phyloP scores from a whole-genome alignment of 2,113 vertebrate species.

The Chionodraco myersi region DNA sequence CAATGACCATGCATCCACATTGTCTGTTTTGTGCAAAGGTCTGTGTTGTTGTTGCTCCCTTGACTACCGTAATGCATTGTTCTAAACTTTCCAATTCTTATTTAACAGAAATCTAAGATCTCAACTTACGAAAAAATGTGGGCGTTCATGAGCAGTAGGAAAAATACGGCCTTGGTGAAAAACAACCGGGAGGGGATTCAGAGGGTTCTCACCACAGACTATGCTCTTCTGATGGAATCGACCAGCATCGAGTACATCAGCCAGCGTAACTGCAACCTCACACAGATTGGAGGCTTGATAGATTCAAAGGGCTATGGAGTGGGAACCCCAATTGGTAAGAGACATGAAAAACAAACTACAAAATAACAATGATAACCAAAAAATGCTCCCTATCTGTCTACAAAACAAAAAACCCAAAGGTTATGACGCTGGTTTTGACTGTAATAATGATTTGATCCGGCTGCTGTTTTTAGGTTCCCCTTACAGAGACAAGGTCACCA shows the following conservation, averaged over 20 bases:
- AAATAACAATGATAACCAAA: neutral
- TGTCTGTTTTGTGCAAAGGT: neutral
- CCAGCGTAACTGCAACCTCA: slow-evolving; percentile 98
- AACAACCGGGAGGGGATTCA: slow-evolving; percentile 96
- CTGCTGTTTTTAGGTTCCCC: slow-evolving; percentile 87
- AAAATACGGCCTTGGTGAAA: slow-evolving; percentile 94
- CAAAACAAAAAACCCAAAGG: neutral
- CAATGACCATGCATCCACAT: slow-evolving; percentile 1
- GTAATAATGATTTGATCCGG: neutral
- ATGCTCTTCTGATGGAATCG: slow-evolving; percentile 97
- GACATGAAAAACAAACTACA: neutral
- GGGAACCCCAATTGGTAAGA: slow-evolving; percentile 96
- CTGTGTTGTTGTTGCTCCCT: neutral
- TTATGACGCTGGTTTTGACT: neutral
- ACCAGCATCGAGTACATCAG: slow-evolving; percentile 99
- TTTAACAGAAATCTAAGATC: slow-evolving; percentile 95
- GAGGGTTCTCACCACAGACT: slow-evolving; percentile 94
- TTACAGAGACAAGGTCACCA: slow-evolving; percentile 96
- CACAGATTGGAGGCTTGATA: slow-evolving; percentile 96
- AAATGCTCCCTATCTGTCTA: neutral
- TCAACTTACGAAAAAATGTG: slow-evolving; percentile 99
- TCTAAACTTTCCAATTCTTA: slow-evolving; percentile 22
- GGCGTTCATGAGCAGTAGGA: slow-evolving; percentile 98
- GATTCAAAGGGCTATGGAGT: slow-evolving; percentile 99
- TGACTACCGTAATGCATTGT: neutral